These are phyloP conservation scores for Koerneria pararmatus DNA, from an alignment of 2,888 invertebrate species.

Conservation along the genomic window DNA sequence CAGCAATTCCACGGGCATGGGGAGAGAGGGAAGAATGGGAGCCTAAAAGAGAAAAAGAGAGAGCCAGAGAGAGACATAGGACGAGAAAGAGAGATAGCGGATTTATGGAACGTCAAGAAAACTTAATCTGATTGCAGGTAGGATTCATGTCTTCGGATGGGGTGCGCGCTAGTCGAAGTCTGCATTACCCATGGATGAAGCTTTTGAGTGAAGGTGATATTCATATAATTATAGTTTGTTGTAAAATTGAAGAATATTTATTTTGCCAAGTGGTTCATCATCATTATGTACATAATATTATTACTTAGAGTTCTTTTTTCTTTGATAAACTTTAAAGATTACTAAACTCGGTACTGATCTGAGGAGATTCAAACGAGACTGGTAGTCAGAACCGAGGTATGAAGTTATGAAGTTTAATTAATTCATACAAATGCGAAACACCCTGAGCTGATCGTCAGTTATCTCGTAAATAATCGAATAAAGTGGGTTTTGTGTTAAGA, in stretches of 20 bases:
- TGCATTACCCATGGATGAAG: conserved; percentile 50
- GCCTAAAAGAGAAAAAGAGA: conserved; percentile 3
- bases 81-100: not conserved
- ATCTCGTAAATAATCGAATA: not conserved
- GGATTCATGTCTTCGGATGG: conserved; percentile 50
- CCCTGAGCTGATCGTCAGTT: not conserved
- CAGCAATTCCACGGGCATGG: too few species aligned
- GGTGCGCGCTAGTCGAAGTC: conserved; percentile 34
- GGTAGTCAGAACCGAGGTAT: too few species aligned
- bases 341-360: too few species aligned
- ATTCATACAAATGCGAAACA: too few species aligned
- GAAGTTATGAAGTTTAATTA: too few species aligned
- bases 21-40: too few species aligned
- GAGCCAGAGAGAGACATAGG: not conserved
- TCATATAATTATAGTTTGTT: not conserved
- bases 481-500: not conserved
- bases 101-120: not conserved
- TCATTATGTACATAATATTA: not conserved
- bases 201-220: conserved; percentile 34
- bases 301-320: too few species aligned
- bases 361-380: too few species aligned
- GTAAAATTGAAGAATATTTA: too few species aligned
- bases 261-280: too few species aligned
- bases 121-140: conserved; percentile 20
- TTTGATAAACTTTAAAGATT: too few species aligned